Percentiles rank a stretch among this genome's conserved stretches.
Evolutionary conservation across 1,140 invertebrate genomes (phyloP).

Genomic region (Nautilus pompilius): DNA sequence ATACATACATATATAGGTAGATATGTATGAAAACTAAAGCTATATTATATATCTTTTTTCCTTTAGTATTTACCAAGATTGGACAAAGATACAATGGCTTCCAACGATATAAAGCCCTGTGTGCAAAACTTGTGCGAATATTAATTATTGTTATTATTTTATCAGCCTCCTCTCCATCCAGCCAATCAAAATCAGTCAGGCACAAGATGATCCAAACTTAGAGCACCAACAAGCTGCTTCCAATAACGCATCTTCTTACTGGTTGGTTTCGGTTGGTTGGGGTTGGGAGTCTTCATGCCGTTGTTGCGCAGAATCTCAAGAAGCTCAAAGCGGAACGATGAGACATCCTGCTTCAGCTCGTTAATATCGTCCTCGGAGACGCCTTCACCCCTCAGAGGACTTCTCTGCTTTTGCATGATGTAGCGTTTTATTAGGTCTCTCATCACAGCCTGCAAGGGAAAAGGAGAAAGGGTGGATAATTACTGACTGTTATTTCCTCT

Average conservation of each 20-base stretch:
- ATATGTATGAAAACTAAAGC: no score
- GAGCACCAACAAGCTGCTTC: slow-evolving; percentile 35
- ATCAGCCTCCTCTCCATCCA: no score
- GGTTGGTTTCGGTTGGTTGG: slow-evolving; percentile 44
- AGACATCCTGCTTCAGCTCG: slow-evolving; percentile 97
- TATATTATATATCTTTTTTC: no score
- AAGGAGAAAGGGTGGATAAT: neutral
- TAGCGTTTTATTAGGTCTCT: slow-evolving; percentile 87
- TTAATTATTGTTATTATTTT: no score
- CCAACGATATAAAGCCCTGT: no score
- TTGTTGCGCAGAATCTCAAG: slow-evolving; percentile 79
- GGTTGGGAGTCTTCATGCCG: slow-evolving; percentile 52
- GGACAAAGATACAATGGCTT: no score
- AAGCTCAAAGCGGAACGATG: slow-evolving; percentile 67
- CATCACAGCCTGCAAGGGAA: slow-evolving; percentile 77
- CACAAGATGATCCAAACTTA: no score
- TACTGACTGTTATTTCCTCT: no score
- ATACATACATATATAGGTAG: no score
- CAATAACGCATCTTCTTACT: slow-evolving; percentile 48
- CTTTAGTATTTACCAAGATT: no score
- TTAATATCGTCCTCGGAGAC: slow-evolving; percentile 98
- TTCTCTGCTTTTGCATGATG: slow-evolving; percentile 91
- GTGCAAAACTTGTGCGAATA: no score
- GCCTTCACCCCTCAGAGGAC: slow-evolving; percentile 94
- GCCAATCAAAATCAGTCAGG: no score